phyloP scores from a whole-genome alignment of 2,113 vertebrate genomes.

The Aix galericulata region DNA sequence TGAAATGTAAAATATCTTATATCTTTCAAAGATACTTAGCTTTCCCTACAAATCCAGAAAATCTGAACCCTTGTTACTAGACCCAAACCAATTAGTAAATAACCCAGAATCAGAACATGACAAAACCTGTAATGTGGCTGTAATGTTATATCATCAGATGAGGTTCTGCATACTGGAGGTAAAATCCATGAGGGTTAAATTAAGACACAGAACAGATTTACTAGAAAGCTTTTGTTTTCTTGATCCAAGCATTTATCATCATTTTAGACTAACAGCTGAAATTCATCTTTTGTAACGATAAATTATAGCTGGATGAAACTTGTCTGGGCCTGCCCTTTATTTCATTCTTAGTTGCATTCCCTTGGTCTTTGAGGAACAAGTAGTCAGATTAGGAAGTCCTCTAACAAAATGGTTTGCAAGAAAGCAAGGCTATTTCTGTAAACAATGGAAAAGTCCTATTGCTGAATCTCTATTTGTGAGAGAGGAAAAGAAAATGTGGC shows the following conservation, averaged over 20 bases:
- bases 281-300: slow-evolving; percentile 42
- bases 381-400: slow-evolving; percentile 23
- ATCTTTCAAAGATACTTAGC: background rate
- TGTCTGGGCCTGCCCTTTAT: background rate
- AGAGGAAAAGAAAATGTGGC: background rate
- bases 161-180: background rate
- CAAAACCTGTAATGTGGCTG: background rate
- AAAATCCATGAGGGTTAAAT: slow-evolving; percentile 30
- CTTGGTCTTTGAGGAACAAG: slow-evolving; percentile 55
- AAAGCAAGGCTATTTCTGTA: slow-evolving; percentile 23
- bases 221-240: slow-evolving; percentile 58
- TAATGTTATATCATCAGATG: background rate
- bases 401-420: slow-evolving; percentile 30
- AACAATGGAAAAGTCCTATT: slow-evolving; percentile 19
- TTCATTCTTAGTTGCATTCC: slow-evolving; percentile 38
- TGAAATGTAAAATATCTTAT: background rate
- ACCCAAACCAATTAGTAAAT: background rate
- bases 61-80: background rate
- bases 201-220: slow-evolving; percentile 26
- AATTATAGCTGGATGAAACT: slow-evolving; percentile 48
- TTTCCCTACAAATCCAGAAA: background rate
- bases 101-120: background rate
- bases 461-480: background rate
- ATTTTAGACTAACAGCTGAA: slow-evolving; percentile 44
- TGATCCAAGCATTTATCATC: slow-evolving; percentile 35